A percentile compares a stretch with the other conserved stretches of the same genome.
Conservation (phyloP, 2,113 vertebrate genomes). For the Garra rufa region DNA sequence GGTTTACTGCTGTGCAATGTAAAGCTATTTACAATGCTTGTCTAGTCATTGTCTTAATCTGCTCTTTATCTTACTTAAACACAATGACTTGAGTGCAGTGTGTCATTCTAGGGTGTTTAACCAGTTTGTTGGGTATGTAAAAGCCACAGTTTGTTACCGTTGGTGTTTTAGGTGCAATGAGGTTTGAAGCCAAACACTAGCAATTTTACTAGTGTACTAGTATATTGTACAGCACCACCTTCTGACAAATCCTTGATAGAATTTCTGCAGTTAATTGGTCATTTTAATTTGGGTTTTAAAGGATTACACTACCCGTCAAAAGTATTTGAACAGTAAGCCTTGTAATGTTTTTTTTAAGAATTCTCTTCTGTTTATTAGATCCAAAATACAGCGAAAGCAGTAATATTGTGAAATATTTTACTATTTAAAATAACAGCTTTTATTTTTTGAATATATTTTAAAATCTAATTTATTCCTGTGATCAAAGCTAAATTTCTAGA, state of each 20-base stretch:
- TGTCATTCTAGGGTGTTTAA: not conserved
- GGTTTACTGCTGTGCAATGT: not conserved
- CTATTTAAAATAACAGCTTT: no score
- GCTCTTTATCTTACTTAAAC: not conserved
- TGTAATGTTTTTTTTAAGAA: no score
- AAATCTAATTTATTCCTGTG: no score
- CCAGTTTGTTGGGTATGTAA: not conserved
- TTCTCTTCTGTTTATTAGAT: no score
- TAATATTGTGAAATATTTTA: no score
- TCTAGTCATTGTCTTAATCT: not conserved
- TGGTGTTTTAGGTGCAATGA: not conserved
- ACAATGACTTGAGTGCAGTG: not conserved
- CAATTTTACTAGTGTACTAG: no score
- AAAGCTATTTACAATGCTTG: not conserved
- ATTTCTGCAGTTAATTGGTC: not conserved
- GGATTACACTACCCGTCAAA: no score
- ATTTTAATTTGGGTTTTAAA: not conserved
- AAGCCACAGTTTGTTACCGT: not conserved
- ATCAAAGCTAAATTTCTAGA: no score
- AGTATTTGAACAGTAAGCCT: no score
- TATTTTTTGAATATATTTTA: no score
- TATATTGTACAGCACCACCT: not conserved
- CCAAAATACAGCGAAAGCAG: no score
- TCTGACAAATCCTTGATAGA: not conserved
- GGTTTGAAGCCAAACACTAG: not conserved